These are phyloP conservation scores for Chiloscyllium plagiosum DNA, from an alignment of 2,113 vertebrate genomes.

Conservation along the genomic window DNA sequence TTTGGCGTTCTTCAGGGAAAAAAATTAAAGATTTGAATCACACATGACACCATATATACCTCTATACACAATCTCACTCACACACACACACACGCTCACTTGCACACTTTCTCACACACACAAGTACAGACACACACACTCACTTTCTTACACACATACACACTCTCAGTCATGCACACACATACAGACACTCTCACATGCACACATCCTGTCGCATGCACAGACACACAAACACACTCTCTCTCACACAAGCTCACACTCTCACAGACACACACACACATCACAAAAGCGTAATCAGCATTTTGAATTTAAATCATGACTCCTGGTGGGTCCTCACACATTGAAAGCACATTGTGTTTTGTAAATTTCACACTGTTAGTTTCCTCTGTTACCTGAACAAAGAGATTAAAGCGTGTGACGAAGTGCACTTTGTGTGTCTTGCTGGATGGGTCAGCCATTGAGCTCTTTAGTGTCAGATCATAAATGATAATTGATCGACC, in stretches of 20 bases:
- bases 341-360: neutral
- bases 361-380: neutral
- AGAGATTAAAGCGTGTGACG: neutral
- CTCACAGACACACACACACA: neutral
- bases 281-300: neutral
- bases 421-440: neutral
- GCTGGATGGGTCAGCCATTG: neutral
- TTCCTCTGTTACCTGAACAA: no score
- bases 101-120: neutral
- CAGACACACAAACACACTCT: neutral
- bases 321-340: neutral
- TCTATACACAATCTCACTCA: neutral
- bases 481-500: neutral
- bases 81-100: neutral
- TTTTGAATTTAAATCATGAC: neutral
- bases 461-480: neutral
- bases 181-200: neutral
- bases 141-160: neutral
- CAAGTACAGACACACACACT: no score
- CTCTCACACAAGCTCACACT: no score
- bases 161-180: no score
- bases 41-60: neutral
- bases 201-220: neutral
- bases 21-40: slow-evolving; percentile 11
- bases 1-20: neutral